Evolutionary conservation across 2,113 vertebrate genomes (phyloP), one percentile per base, ranked within the genome.

Genomic region (Neodontobutis hainanensis): DNA sequence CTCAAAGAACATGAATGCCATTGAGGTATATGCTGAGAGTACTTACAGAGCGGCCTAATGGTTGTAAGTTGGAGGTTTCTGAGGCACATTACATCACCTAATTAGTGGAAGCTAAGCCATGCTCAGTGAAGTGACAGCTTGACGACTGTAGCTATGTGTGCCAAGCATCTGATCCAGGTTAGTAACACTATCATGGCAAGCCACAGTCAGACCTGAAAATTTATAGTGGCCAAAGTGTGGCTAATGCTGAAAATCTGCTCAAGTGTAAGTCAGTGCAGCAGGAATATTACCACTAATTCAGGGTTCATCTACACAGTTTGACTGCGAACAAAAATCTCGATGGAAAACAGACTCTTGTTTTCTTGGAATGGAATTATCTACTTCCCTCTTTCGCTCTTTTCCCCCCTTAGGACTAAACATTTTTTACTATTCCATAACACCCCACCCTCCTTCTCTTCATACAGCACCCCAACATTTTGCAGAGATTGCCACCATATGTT

Each of bases 401-500:
- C 0, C 48, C 44, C 50, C 56, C 74, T 48, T 61, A 70, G 60
- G 62, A 68, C 15, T 32, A 15, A 68, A 68, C 64, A 65, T 47
- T 44, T 59, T 69, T 45, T 71, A 56, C 58, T 52, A 5, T 58
- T 58, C 50, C 78, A 60, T 11, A 38, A 77, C 51, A 52, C 46
- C 16, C 45, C 43, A 57, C 56, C 43, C 70, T n/a, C 14, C 57
- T 48, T 12, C 14, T 6, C 45, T 71, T 58, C 61, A 63, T 56
- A 36, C 46, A 72, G 70, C 40, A 68, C 47, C 42, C 57, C 59
- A 8, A 38, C 48, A 56, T 71, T 88, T 69, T 52, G 61, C 45
- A 73, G 70, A 81, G 81, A 88, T 88, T 85, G 68, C 68, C 85
- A 77, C 70, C 89, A 87, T 75, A 81, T 89, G 89, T 89, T 86